Evolutionary conservation across 2,888 invertebrate species (phyloP).

Genomic region (Tuta absoluta): DNA sequence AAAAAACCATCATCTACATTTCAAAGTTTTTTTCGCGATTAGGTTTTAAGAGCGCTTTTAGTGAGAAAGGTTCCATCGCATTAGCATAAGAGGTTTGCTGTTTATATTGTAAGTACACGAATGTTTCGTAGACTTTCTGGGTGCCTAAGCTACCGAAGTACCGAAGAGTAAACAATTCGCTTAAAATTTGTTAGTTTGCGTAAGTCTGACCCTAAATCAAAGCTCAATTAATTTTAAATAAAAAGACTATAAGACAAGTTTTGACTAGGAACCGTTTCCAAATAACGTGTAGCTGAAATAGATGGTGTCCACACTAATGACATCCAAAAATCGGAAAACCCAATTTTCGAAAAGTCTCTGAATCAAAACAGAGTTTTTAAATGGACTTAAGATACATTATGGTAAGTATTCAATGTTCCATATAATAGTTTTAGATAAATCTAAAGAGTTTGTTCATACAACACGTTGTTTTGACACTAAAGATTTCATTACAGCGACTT

Average conservation of each 20-base stretch:
- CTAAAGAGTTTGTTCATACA: no score
- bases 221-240: background rate
- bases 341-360: no score
- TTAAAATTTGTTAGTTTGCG: background rate
- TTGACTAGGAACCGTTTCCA: no score
- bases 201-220: background rate
- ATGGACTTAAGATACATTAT: no score
- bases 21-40: background rate
- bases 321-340: no score
- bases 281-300: no score
- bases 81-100: slow-evolving; percentile 10
- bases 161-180: background rate
- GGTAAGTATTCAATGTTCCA: no score
- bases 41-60: background rate
- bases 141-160: background rate
- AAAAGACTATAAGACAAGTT: background rate
- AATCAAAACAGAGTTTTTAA: no score
- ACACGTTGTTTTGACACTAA: no score
- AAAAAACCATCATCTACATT: background rate
- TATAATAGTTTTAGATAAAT: no score
- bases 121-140: background rate
- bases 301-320: no score
- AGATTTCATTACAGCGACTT: no score
- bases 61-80: background rate
- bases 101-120: background rate